These are phyloP conservation scores for Chymomyza costata DNA, from an alignment of 1,140 invertebrate genomes.

Conservation along the genomic window DNA sequence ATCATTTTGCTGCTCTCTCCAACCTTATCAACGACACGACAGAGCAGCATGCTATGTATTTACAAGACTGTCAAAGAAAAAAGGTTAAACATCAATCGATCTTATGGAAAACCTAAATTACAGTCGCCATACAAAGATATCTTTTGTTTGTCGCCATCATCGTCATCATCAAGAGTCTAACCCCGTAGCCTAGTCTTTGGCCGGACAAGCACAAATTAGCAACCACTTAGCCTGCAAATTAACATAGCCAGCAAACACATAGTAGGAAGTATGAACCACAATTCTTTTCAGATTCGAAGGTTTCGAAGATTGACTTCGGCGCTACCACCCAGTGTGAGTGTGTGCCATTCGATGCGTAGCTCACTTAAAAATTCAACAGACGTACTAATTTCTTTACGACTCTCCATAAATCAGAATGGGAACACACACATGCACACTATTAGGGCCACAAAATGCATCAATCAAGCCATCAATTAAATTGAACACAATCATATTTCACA, in stretches of 20 bases:
- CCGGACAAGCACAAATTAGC: conserved; percentile 30
- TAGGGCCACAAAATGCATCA: too few relatives aligned
- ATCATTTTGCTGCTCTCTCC: neutral
- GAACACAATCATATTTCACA: conserved; percentile 39
- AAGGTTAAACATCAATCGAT: too few relatives aligned
- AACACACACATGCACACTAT: conserved; percentile 10
- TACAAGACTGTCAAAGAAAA: conserved; percentile 25
- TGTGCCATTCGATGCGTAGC: neutral
- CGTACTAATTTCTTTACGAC: conserved; percentile 26
- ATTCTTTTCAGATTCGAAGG: too few relatives aligned
- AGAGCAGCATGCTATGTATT: neutral
- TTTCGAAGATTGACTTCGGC: conserved; percentile 7
- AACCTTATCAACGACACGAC: conserved; percentile 4
- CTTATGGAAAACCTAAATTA: too few relatives aligned
- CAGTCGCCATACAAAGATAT: too few relatives aligned
- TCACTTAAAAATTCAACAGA: conserved; percentile 15
- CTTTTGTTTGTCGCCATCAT: too few relatives aligned
- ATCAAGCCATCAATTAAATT: conserved; percentile 47
- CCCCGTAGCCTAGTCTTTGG: too few relatives aligned
- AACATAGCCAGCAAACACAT: conserved; percentile 2
- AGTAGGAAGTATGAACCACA: conserved; percentile 1
- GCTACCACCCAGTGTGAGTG: too few relatives aligned
- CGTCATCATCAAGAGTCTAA: too few relatives aligned
- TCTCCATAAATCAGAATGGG: conserved; percentile 27
- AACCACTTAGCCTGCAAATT: conserved; percentile 13